These are phyloP conservation scores for Anadara kagoshimensis DNA, from an alignment of 1,140 invertebrate species.

Conservation along the genomic window DNA sequence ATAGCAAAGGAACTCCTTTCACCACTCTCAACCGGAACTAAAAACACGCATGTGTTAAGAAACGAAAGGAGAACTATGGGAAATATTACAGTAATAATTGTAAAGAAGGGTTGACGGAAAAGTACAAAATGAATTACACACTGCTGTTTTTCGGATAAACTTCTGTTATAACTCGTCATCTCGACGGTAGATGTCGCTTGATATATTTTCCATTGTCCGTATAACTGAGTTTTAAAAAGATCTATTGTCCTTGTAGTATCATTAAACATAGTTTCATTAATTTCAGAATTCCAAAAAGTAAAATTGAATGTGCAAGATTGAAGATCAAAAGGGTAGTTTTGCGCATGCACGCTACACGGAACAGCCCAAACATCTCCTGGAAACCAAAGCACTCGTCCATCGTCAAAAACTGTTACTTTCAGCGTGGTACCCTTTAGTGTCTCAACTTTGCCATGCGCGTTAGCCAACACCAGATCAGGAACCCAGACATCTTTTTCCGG, in stretches of 20 bases:
- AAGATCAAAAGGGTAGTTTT: not conserved
- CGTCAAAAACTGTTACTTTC: not conserved
- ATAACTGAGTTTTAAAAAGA: not conserved
- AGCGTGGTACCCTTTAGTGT: not conserved
- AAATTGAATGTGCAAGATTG: not conserved
- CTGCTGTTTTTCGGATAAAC: not conserved
- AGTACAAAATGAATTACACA: not conserved
- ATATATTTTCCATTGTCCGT: not conserved
- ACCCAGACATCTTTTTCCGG: not conserved
- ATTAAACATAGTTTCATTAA: too few relatives aligned
- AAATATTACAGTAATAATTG: conserved; percentile 32
- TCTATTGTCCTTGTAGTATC: not conserved
- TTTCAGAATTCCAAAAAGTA: not conserved
- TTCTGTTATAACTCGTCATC: not conserved
- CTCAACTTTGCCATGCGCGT: not conserved
- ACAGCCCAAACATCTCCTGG: not conserved
- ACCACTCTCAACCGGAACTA: conserved; percentile 32
- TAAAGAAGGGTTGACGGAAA: conserved; percentile 14
- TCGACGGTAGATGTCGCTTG: not conserved
- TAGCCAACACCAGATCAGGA: not conserved
- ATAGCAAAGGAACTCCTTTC: conserved; percentile 41
- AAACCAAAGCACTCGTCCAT: not conserved
- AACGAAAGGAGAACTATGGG: conserved; percentile 41
- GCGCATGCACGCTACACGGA: not conserved
- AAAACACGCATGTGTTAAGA: conserved; percentile 33